Conservation (phyloP, 2,797 vertebrate genomes). For the Pseudochirops cupreus region DNA sequence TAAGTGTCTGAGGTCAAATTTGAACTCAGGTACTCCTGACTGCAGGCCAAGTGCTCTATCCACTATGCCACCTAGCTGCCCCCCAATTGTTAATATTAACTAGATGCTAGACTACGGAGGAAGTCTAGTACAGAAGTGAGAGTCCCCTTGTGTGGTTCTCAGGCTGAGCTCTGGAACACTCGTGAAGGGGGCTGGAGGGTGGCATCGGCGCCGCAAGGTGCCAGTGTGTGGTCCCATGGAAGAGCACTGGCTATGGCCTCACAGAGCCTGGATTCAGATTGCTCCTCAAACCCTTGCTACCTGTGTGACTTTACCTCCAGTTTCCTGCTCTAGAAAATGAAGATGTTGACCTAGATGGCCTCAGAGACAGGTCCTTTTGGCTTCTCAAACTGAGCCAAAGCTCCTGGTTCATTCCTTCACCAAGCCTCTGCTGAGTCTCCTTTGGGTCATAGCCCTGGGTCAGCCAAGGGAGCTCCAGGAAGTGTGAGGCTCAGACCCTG, state of each 20-base stretch:
- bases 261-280: background rate
- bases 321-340: background rate
- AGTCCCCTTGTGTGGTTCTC: background rate
- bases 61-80: background rate
- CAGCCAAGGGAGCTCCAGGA: background rate
- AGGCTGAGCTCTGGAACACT: background rate
- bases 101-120: too few species aligned
- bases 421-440: background rate
- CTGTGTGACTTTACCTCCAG: background rate
- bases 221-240: background rate
- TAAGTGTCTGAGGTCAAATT: background rate
- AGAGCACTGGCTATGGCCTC: background rate
- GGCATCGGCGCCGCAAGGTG: background rate
- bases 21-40: too few species aligned
- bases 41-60: background rate
- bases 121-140: background rate
- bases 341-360: fast-evolving
- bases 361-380: background rate
- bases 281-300: background rate
- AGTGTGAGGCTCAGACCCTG: background rate
- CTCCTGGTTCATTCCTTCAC: background rate
- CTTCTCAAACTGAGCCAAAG: background rate
- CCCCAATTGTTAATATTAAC: background rate
- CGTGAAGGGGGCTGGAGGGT: background rate
- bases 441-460: background rate